These are phyloP conservation scores for Protonemura montana DNA, from an alignment of 2,888 invertebrate genomes.

Conservation along the genomic window DNA sequence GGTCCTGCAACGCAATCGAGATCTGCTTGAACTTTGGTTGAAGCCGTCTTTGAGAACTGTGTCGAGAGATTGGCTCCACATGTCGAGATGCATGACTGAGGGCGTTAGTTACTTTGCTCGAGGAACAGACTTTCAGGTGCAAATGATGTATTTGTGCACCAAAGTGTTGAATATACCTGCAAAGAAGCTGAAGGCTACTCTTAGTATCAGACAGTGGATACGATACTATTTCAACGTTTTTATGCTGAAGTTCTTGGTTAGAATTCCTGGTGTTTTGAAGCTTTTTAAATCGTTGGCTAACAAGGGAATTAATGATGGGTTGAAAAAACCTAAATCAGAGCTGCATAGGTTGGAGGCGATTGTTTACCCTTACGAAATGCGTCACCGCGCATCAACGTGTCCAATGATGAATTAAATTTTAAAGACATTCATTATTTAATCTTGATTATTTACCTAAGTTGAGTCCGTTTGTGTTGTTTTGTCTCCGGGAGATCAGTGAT, in stretches of 20 bases:
- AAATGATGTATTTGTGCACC: constrained; percentile 8
- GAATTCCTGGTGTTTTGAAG: not conserved
- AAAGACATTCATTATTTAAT: too few species aligned
- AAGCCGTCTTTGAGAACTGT: constrained; percentile 29
- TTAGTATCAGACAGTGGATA: not conserved
- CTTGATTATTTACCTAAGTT: too few species aligned
- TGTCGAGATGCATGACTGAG: constrained; percentile 40
- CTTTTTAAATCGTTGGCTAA: not conserved
- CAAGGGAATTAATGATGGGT: not conserved
- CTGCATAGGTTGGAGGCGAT: not conserved
- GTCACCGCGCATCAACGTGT: not conserved
- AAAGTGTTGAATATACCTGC: not conserved
- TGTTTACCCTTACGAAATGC: constrained; percentile 10
- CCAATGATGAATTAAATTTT: not conserved
- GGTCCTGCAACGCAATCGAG: constrained; percentile 23
- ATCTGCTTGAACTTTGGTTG: constrained; percentile 28
- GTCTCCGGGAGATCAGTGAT: too few species aligned
- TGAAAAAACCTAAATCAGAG: not conserved
- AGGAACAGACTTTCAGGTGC: constrained; percentile 29
- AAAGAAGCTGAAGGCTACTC: not conserved
- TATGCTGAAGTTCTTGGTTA: not conserved
- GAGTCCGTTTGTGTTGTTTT: too few species aligned
- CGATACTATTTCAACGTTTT: not conserved
- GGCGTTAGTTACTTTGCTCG: constrained; percentile 27
- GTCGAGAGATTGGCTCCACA: constrained; percentile 43